Percentiles rank a stretch among this genome's conserved stretches.
Evolutionary conservation across 2,113 vertebrate genomes (phyloP).

Genomic region (Corythornis vintsioides): DNA sequence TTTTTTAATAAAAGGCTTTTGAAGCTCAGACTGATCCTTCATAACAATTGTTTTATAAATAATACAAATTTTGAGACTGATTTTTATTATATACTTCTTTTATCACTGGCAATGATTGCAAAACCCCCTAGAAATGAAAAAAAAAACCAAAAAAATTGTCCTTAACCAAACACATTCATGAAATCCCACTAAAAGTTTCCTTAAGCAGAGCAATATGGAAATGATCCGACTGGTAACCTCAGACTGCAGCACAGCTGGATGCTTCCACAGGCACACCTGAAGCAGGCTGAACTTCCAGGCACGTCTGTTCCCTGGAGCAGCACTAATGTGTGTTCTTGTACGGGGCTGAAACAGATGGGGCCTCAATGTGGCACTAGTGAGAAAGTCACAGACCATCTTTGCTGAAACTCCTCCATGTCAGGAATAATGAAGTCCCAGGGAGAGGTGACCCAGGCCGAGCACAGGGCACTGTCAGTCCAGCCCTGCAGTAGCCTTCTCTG

Average conservation of each 20-base stretch:
- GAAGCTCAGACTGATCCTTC: neutral
- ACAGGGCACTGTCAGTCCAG: neutral
- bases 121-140: neutral
- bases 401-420: neutral
- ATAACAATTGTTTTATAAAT: neutral
- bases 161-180: neutral
- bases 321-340: neutral
- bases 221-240: neutral
- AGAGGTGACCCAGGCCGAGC: neutral
- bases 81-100: neutral
- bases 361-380: neutral
- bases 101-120: neutral
- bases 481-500: neutral
- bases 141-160: neutral
- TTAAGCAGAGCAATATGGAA: neutral
- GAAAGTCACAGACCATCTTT: neutral
- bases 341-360: neutral
- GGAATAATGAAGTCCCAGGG: neutral
- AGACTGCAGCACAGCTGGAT: neutral
- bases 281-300: neutral
- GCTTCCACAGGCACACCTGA: neutral
- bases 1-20: neutral
- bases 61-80: neutral
- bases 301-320: neutral
- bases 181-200: neutral